Evolutionary conservation across 2,113 vertebrate genomes (phyloP), one percentile per base, ranked within the genome.

Genomic region (Rhinoptilus africanus): DNA sequence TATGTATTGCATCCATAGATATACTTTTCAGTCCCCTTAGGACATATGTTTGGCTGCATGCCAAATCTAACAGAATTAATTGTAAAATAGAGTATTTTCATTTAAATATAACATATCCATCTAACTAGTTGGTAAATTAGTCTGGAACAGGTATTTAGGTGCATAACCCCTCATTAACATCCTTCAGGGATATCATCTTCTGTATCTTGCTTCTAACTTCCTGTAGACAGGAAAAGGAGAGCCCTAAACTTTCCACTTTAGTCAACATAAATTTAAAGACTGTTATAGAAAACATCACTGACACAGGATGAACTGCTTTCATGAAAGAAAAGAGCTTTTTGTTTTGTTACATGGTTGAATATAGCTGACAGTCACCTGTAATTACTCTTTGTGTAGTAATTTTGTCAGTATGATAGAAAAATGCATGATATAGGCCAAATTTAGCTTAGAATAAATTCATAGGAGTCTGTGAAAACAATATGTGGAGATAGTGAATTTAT

Each of bases 141-240:
- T 82, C 35, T 93, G 77, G 53, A 88, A 23, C 57, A 89, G 73
- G 48, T 92, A 93, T 81, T 93, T 85, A 91, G 67, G 57, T 37
- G 41, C 15, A 13, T 93, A 92, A 88, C 84, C 87, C n/a, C 62
- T 91, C 47, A 28, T 24, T 94, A 89, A 82, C 77, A 93, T 94
- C 93, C 91, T 85, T 95, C 37, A 92, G 93, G 81, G 89, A 92
- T 82, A 74, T 89, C 71, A 76, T 93, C 94, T 78, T 94, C 4
- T 10, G 48, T 94, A 66, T 96, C 24, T 4, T 64, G 43, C 95
- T 94, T 92, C 88, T 80, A 35, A 80, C 80, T 94, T 95, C 93
- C 89, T 92, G 71, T 78, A 63, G 82, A 53, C 66, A 92, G 89
- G 81, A 93, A 96, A 72, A 59, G 16, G 72, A 43, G 68, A 92